Base-by-base conservation (phyloP, 1,140 invertebrate genomes). In the Drosophila ficusphila region DNA sequence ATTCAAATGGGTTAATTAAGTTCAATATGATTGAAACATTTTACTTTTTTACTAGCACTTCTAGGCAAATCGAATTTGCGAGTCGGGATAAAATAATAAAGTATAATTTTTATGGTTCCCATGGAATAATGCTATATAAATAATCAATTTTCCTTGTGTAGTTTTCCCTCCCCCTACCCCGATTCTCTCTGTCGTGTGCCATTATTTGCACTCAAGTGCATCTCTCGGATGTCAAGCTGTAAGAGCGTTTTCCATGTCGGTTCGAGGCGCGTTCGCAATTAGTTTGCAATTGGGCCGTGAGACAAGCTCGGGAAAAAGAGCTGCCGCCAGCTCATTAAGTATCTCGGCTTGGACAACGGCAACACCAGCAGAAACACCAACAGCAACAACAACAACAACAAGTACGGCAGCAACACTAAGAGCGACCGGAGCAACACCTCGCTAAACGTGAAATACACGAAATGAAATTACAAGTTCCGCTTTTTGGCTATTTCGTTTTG, bases 391-490 rank as follows among this genome's bases (percentile, higher is more conserved):
- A 31, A 18, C 42, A 64, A 27, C 44, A 36, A 29, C 56, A 69
- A 46, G 42, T 27, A 4, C 23, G 8, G 42, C 42, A 46, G 33
- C 44, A 49, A 34, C 52, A 74, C 36, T 29, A 57, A 29, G 51
- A 41, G 41, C 44, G 52, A 49, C 44, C 52, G n/a, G n/a, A 69
- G 53, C 53, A 61, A 86, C 79, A 76, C 60, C 79, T 86, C 38
- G 67, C 61, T 33, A 68, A 88, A 81, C 81, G 69, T 77, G 82
- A 86, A 86, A 86, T 81, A 81, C 81, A 81, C 73, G 77, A 88
- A 86, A 77, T 75, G 42, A 75, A 81, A 88, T 88, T 88, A 86
- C 77, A 86, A 86, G 82, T 88, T 86, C 82, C 82, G 82, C 82
- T 86, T 88, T 83, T 77, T 67, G 68, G 60, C 67, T 58, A 31